Percentiles rank a stretch among this genome's conserved stretches.
phyloP scores from a whole-genome alignment of 1,140 invertebrate genomes.

The Drosophila parabipectinata region DNA sequence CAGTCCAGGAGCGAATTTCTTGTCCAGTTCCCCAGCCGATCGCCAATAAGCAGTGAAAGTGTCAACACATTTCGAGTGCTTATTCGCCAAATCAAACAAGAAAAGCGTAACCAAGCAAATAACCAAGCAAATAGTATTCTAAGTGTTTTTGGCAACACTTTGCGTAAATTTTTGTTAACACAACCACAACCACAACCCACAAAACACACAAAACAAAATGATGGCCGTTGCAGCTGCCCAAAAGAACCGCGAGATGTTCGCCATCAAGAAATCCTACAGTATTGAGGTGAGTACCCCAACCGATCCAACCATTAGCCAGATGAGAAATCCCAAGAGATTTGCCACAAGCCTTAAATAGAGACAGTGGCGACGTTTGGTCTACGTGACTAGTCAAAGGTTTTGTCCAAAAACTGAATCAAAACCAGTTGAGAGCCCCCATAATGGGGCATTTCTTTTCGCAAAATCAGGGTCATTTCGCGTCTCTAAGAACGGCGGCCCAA shows the following conservation, averaged over 20 bases:
- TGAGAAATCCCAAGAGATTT: neutral
- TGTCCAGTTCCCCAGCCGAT: slow-evolving; percentile 19
- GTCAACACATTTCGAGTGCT: slow-evolving; percentile 79
- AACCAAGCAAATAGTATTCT: slow-evolving; percentile 74
- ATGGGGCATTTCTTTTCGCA: slow-evolving; percentile 32
- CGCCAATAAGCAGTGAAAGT: slow-evolving; percentile 83
- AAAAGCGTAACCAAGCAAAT: slow-evolving; percentile 38
- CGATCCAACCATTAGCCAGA: neutral
- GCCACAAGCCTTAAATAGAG: slow-evolving; percentile 4
- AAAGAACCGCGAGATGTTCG: slow-evolving; percentile 96
- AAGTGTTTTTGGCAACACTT: slow-evolving; percentile 67
- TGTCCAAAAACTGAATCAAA: neutral
- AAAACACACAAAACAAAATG: slow-evolving; percentile 84
- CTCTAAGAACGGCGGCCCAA: slow-evolving; percentile 50
- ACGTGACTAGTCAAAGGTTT: slow-evolving; percentile 71
- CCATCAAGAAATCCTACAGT: slow-evolving; percentile 98
- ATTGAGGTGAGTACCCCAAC: slow-evolving; percentile 92
- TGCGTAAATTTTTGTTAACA: slow-evolving; percentile 74
- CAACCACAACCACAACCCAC: slow-evolving; percentile 34
- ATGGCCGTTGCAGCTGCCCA: slow-evolving; percentile 94
- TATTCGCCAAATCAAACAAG: slow-evolving; percentile 61
- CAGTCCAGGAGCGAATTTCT: slow-evolving; percentile 60
- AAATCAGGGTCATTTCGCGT: no score
- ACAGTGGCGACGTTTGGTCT: slow-evolving; percentile 46
- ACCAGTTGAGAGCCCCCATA: slow-evolving; percentile 29